phyloP scores from a whole-genome alignment of 2,113 vertebrate species.

The Triplophysa dalaica region DNA sequence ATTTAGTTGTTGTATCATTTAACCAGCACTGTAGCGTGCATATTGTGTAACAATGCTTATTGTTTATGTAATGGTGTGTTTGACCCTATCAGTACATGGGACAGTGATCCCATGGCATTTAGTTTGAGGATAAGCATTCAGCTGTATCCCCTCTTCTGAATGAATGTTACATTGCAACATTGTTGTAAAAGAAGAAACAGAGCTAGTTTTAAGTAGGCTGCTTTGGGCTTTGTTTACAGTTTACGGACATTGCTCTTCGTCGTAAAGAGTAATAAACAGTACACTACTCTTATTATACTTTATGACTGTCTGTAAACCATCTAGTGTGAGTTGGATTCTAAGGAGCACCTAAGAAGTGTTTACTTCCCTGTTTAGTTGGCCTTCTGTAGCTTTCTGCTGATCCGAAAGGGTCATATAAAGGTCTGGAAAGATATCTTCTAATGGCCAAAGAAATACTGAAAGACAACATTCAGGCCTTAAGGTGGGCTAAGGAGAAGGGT shows the following conservation, averaged over 20 bases:
- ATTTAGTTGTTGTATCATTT: neutral
- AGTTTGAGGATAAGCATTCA: conserved; percentile 2
- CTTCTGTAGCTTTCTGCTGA: conserved; percentile 27
- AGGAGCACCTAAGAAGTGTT: conserved; percentile 8
- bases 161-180: neutral
- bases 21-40: neutral
- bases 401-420: conserved; percentile 46
- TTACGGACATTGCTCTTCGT: conserved; percentile 10
- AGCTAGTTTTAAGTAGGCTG: conserved; percentile 14
- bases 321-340: conserved; percentile 28
- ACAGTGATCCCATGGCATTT: neutral
- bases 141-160: neutral
- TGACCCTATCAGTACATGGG: neutral
- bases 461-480: conserved; percentile 55
- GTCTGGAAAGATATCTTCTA: conserved; percentile 42
- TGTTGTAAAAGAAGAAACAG: conserved; percentile 15
- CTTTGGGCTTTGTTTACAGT: neutral
- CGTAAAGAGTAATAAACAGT: neutral
- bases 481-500: conserved; percentile 61
- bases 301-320: conserved; percentile 9
- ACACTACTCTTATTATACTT: neutral
- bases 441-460: conserved; percentile 21
- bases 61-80: neutral
- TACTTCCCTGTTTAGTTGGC: neutral
- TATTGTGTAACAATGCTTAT: neutral